Evolutionary conservation across 2,113 vertebrate genomes (phyloP).

Genomic region (Raja brachyura): DNA sequence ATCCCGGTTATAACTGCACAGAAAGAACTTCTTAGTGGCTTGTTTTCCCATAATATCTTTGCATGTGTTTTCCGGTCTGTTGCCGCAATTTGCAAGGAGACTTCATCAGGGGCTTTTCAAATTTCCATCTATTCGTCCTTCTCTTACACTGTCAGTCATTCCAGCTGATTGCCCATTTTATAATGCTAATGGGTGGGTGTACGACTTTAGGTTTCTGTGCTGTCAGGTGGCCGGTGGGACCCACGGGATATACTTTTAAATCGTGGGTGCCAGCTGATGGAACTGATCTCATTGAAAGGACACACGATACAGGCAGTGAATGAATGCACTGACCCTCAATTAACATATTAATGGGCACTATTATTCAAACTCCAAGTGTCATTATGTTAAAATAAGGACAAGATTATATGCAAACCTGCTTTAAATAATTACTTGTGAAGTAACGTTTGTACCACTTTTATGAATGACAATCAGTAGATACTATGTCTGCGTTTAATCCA

Average conservation of each 20-base stretch:
- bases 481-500: background rate
- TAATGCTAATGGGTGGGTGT: conserved; percentile 93
- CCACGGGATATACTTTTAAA: conserved; percentile 82
- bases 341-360: conserved; percentile 80
- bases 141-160: conserved; percentile 75
- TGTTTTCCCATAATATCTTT: conserved; percentile 37
- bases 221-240: conserved; percentile 92
- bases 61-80: conserved; percentile 35
- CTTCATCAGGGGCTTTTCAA: conserved; percentile 51
- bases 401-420: conserved; percentile 30
- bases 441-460: background rate
- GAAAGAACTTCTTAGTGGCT: conserved; percentile 27
- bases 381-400: conserved; percentile 25
- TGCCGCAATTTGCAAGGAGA: conserved; percentile 37
- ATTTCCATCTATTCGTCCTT: conserved; percentile 68
- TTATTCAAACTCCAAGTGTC: conserved; percentile 59
- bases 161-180: conserved; percentile 98
- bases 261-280: conserved; percentile 97
- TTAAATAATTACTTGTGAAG: conserved; percentile 23
- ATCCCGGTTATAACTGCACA: conserved; percentile 24
- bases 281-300: conserved; percentile 92
- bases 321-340: conserved; percentile 90
- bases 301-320: conserved; percentile 87
- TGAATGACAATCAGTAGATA: background rate
- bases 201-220: conserved; percentile 76